A percentile compares a stretch with the other conserved stretches of the same genome.
Conservation (phyloP, 2,797 vertebrate genomes). For the Merluccius polli region DNA sequence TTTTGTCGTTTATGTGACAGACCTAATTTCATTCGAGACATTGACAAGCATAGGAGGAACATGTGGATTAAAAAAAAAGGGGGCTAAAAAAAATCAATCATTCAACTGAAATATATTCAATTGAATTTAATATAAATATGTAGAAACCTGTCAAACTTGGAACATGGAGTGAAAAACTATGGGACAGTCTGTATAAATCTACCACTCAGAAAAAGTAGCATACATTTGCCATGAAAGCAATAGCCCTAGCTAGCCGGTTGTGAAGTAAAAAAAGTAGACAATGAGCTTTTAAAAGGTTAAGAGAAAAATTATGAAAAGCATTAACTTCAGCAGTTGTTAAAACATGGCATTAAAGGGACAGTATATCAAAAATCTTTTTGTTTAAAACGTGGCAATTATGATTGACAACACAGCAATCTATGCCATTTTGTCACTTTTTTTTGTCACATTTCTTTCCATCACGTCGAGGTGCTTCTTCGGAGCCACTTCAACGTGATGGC, state of each 20-base stretch:
- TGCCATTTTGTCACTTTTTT: too few relatives aligned
- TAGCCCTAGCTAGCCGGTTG: background rate
- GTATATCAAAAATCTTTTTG: too few relatives aligned
- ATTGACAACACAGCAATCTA: too few relatives aligned
- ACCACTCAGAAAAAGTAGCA: background rate
- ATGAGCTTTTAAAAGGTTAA: background rate
- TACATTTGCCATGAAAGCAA: background rate
- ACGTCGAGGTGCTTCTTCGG: too few relatives aligned
- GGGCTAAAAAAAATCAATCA: background rate
- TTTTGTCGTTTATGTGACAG: conserved; percentile 20
- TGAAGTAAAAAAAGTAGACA: background rate
- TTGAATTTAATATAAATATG: background rate
- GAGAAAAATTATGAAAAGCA: background rate
- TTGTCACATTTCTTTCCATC: too few relatives aligned
- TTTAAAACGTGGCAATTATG: too few relatives aligned
- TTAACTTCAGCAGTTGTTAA: background rate
- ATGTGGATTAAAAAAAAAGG: background rate
- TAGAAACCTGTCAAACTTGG: background rate
- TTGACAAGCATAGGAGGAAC: background rate
- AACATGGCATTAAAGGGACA: too few relatives aligned
- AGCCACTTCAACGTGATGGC: too few relatives aligned
- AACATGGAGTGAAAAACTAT: background rate
- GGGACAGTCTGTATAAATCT: background rate
- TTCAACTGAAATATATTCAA: background rate
- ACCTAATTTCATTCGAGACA: background rate